A percentile compares a stretch with the other conserved stretches of the same genome.
Evolutionary conservation across 2,888 invertebrate species (phyloP).

Genomic region (Meiosimyza decipiens): DNA sequence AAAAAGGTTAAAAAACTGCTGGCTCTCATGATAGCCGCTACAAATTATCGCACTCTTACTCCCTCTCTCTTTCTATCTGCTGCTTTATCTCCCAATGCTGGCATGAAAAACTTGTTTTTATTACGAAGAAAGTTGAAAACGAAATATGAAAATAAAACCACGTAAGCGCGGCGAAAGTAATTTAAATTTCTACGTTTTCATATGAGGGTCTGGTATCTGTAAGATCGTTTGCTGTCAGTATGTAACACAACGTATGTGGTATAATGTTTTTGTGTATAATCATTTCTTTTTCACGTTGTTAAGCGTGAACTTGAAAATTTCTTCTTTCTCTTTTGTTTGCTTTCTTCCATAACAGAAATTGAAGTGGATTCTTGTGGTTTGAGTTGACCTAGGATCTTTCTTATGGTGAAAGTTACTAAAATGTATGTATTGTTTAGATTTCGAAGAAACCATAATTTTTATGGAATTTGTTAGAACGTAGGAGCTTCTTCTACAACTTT

Average conservation of each 20-base stretch:
- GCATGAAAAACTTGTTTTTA: slow-evolving; percentile 4
- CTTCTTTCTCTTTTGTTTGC: slow-evolving; percentile 8
- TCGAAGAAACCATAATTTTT: too few relatives aligned
- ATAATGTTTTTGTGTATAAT: slow-evolving; percentile 22
- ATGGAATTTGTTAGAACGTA: too few relatives aligned
- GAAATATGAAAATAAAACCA: slow-evolving; percentile 33
- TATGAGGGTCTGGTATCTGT: slow-evolving; percentile 4
- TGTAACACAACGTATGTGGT: not conserved
- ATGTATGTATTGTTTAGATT: too few relatives aligned
- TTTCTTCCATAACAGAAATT: slow-evolving; percentile 23
- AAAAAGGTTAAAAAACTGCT: not conserved
- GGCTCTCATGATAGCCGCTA: too few relatives aligned
- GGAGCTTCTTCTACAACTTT: too few relatives aligned
- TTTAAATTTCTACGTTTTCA: slow-evolving; percentile 22
- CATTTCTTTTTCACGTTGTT: slow-evolving; percentile 12
- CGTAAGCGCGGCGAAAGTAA: slow-evolving; percentile 33
- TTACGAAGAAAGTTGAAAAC: slow-evolving; percentile 52
- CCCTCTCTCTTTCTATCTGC: not conserved
- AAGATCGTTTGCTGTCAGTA: not conserved
- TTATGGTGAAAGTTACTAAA: too few relatives aligned
- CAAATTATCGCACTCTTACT: not conserved
- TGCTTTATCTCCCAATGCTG: not conserved
- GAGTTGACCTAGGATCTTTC: not conserved
- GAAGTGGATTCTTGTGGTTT: not conserved
- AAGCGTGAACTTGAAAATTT: slow-evolving; percentile 45